Evolutionary conservation across 2,113 vertebrate genomes (phyloP).

Genomic region (Lutjanus erythropterus): DNA sequence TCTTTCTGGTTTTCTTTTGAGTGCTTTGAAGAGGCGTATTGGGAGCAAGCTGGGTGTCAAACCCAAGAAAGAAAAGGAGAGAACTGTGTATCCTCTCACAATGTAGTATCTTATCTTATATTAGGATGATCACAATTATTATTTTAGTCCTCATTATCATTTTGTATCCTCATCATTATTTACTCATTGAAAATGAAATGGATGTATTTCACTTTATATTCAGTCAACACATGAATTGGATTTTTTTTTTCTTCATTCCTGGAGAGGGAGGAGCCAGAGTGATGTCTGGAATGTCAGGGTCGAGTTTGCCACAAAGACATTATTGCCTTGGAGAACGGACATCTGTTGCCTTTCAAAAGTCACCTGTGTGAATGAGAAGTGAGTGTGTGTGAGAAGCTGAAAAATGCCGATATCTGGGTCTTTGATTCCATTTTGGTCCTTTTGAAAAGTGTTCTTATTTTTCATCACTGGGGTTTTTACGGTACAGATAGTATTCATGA

Average conservation of each 20-base stretch:
- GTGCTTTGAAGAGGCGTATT: slow-evolving; percentile 45
- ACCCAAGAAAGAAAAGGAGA: slow-evolving; percentile 43
- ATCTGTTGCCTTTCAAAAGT: slow-evolving; percentile 84
- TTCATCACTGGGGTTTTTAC: slow-evolving; percentile 84
- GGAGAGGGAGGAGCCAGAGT: slow-evolving; percentile 73
- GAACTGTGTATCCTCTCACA: slow-evolving; percentile 62
- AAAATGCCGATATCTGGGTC: slow-evolving; percentile 68
- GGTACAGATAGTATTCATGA: slow-evolving; percentile 82
- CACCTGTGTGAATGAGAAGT: slow-evolving; percentile 55
- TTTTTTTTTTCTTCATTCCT: slow-evolving; percentile 71
- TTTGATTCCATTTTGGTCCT: slow-evolving; percentile 81
- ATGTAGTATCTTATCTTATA: slow-evolving; percentile 80
- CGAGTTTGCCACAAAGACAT: slow-evolving; percentile 86
- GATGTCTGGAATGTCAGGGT: slow-evolving; percentile 82
- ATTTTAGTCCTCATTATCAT: slow-evolving; percentile 76
- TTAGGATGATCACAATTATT: slow-evolving; percentile 73
- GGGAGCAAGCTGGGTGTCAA: slow-evolving; percentile 55
- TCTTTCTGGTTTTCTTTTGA: slow-evolving; percentile 39
- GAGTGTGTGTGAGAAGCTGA: slow-evolving; percentile 48
- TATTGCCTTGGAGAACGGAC: slow-evolving; percentile 86
- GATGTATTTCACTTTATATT: slow-evolving; percentile 77
- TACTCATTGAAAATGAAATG: slow-evolving; percentile 79
- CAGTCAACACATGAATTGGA: slow-evolving; percentile 61
- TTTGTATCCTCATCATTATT: slow-evolving; percentile 82
- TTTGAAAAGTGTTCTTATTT: slow-evolving; percentile 87